Conservation (phyloP, 2,888 invertebrate genomes). For the Crematogaster levior region DNA sequence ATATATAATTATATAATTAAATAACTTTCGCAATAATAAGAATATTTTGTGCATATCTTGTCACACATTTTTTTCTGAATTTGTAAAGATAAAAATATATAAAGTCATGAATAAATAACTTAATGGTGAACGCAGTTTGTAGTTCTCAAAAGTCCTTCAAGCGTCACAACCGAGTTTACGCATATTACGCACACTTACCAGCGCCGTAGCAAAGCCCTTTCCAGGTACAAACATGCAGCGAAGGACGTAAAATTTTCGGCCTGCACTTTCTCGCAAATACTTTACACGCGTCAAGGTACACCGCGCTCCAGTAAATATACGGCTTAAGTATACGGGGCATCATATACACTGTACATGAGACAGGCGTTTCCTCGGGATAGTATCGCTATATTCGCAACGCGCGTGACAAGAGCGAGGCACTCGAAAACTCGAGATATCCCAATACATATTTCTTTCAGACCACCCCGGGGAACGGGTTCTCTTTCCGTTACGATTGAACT, state of each 20-base stretch:
- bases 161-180: conserved; percentile 16
- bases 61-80: not conserved
- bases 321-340: conserved; percentile 25
- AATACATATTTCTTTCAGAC: conserved; percentile 77
- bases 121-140: not conserved
- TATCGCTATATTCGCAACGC: conserved; percentile 64
- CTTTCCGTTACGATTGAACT: conserved; percentile 77
- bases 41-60: not conserved
- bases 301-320: conserved; percentile 44
- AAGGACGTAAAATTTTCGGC: conserved; percentile 60
- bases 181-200: conserved; percentile 22
- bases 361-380: conserved; percentile 57
- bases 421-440: conserved; percentile 71
- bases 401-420: conserved; percentile 69
- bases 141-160: not conserved
- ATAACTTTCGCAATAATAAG: not conserved
- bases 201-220: not conserved
- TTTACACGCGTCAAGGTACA: conserved; percentile 48
- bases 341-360: conserved; percentile 32
- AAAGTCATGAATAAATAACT: conserved; percentile 26
- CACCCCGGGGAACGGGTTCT: conserved; percentile 70
- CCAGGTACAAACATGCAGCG: conserved; percentile 6
- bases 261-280: conserved; percentile 54
- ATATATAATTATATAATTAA: not conserved
- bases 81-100: not conserved